Conservation (phyloP, 2,113 vertebrate genomes). For the Cariama cristata region DNA sequence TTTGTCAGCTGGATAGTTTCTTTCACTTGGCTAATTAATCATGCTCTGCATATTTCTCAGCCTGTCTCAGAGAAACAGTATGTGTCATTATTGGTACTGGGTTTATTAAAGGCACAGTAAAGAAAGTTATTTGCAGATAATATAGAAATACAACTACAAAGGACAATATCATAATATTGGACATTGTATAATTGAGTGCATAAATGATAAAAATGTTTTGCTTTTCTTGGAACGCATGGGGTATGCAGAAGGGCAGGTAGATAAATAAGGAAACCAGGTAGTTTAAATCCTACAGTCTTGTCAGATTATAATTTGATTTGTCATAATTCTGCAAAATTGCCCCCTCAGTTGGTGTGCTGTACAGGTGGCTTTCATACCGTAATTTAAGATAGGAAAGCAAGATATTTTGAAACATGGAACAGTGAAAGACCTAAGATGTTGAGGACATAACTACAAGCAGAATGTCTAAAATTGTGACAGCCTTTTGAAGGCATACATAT, state of each 20-base stretch:
- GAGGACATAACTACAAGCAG: neutral
- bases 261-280: neutral
- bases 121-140: neutral
- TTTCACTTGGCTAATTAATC: conserved; percentile 62
- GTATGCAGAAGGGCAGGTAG: neutral
- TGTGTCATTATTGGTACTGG: neutral
- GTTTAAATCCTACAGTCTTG: neutral
- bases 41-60: conserved; percentile 35
- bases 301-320: neutral
- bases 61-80: conserved; percentile 4
- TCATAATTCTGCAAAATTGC: neutral
- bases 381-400: neutral
- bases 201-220: neutral
- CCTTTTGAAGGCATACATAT: neutral
- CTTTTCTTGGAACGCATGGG: neutral
- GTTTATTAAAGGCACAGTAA: neutral
- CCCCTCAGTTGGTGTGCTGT: neutral
- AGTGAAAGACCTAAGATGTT: neutral
- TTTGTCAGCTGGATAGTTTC: conserved; percentile 47
- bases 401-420: neutral
- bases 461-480: neutral
- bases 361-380: neutral
- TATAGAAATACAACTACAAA: neutral
- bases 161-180: neutral
- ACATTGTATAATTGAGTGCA: neutral